phyloP scores from a whole-genome alignment of 2,888 invertebrate species.

The Zaprionus lineosus region DNA sequence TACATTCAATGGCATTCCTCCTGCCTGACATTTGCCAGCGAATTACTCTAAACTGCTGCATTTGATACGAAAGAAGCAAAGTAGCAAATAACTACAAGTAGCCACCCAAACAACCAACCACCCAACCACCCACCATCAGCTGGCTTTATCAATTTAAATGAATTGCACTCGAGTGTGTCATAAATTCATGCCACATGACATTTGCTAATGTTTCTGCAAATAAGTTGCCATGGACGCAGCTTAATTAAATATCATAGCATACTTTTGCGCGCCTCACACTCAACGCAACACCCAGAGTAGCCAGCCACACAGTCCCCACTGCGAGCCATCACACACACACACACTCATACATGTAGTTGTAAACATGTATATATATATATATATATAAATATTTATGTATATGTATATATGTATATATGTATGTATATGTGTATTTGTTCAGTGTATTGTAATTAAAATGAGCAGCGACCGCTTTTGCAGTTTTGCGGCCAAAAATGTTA shows the following conservation, averaged over 20 bases:
- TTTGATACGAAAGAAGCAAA: constrained; percentile 56
- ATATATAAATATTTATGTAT: too few species aligned
- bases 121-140: constrained; percentile 25
- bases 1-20: constrained; percentile 70
- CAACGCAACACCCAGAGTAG: neutral
- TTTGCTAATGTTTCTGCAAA: constrained; percentile 66
- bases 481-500: constrained; percentile 55
- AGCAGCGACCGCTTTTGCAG: constrained; percentile 34
- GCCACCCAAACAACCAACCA: constrained; percentile 12
- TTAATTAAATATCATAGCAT: constrained; percentile 63
- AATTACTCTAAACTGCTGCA: constrained; percentile 77
- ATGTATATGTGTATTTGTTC: constrained; percentile 33
- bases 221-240: constrained; percentile 44
- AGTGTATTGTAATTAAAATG: constrained; percentile 69
- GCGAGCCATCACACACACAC: neutral
- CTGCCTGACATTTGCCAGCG: constrained; percentile 71
- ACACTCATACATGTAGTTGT: too few species aligned
- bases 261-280: constrained; percentile 20
- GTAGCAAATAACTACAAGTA: constrained; percentile 37
- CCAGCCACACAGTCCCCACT: too few species aligned
- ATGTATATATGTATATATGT: too few species aligned
- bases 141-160: constrained; percentile 78
- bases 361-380: too few species aligned
- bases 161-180: constrained; percentile 77
- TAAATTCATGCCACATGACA: constrained; percentile 76